These are phyloP conservation scores for honey bee (Apis mellifera) DNA, from an alignment of 1,140 invertebrate species.

Conservation along the genomic window DNA sequence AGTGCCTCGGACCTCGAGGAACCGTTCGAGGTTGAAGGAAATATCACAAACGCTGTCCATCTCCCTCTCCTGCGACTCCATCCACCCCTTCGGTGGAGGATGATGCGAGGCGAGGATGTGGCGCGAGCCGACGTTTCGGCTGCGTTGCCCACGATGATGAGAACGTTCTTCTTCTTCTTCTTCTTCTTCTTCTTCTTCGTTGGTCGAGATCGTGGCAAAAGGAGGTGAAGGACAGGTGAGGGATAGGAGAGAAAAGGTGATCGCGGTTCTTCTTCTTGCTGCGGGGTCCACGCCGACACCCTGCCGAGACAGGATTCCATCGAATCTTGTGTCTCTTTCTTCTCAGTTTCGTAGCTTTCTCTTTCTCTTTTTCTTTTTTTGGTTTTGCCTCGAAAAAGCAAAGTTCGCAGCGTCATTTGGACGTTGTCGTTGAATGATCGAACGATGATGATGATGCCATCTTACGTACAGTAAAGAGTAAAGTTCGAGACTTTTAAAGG, in stretches of 20 bases:
- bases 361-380: not conserved
- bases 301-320: slow-evolving; percentile 25
- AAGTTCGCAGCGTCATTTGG: slow-evolving; percentile 33
- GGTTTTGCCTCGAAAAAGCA: slow-evolving; percentile 2
- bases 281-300: slow-evolving; percentile 18
- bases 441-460: too few species aligned
- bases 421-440: slow-evolving; percentile 3
- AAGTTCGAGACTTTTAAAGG: too few species aligned
- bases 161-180: too few species aligned
- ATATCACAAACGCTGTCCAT: slow-evolving; percentile 13
- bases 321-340: slow-evolving; percentile 1
- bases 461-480: too few species aligned
- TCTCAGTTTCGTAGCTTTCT: not conserved
- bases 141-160: too few species aligned
- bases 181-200: slow-evolving; percentile 22
- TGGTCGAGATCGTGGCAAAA: slow-evolving; percentile 40
- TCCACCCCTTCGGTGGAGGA: not conserved
- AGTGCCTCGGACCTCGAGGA: slow-evolving; percentile 49
- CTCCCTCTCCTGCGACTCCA: not conserved
- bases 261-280: slow-evolving; percentile 9
- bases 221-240: slow-evolving; percentile 57
- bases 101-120: not conserved
- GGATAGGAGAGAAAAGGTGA: slow-evolving; percentile 36
- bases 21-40: slow-evolving; percentile 53
- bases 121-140: too few species aligned